Base-by-base conservation (phyloP, 2,797 vertebrate species). In the Antrozous pallidus region DNA sequence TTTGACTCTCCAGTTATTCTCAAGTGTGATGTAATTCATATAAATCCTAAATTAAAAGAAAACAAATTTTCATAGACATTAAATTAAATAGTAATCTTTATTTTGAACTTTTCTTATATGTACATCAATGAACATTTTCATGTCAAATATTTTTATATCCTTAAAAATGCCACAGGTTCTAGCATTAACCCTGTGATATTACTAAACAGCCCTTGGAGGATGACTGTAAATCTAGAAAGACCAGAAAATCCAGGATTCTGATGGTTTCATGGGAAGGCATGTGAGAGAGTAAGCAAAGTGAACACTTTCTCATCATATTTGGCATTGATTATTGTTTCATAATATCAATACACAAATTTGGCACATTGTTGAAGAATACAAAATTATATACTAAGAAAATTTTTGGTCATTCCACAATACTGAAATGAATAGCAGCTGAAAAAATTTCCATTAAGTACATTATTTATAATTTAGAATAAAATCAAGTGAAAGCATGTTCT, bases 71-170 rank as follows among this genome's bases (percentile, higher is more conserved):
- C 56, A 89, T 33, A 26, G 31, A 63, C 3, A 45, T 80, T 83
- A 63, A 58, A 58, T 58, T 13, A 70, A 63, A 47, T 65, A 69
- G 93, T 78, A 45, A 54, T 56, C 82, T 54, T 92, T 73, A 93
- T 71, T 67, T 77, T 90, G 71, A 49, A 42, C 12, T 86, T 91
- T 78, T 71, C n/a, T 51, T 51, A 51, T 51, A 51, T 51, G 49
- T 77, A 85, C 36, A 31, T 77, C 49, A 93, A 49, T 81, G 47
- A n/a, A 58, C 20, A 73, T n/a, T 33, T 96, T 89, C n/a, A 38
- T 49, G 42, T 73, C 11, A 54, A 84, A 75, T 91, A 45, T 65
- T 88, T 93, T 36, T 49, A n/a, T 45, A 79, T 28, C 31, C 2
- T 92, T 93, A n/a, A 26, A 54, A 88, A 94, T n/a, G 17, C 40